Conservation (phyloP, 2,113 vertebrate genomes). For the Pica pica region DNA sequence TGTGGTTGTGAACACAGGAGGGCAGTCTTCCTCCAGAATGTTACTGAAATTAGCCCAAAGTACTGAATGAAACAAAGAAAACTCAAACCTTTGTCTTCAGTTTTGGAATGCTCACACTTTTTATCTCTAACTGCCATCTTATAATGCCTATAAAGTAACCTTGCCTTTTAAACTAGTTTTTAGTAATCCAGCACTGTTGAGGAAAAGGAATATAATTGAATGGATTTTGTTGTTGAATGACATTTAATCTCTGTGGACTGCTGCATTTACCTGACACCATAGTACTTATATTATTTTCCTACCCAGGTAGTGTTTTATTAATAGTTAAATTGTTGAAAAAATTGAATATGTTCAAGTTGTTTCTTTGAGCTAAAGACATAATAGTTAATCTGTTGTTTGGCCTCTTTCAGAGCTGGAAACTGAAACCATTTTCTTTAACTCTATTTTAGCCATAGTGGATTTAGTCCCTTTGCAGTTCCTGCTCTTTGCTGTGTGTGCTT, state of each 20-base stretch:
- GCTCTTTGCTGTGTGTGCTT: background rate
- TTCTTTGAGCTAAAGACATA: background rate
- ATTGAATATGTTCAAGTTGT: background rate
- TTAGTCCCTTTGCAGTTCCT: background rate
- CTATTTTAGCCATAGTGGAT: background rate
- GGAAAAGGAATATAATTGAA: background rate
- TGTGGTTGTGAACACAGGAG: conserved; percentile 42
- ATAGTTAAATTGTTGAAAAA: background rate
- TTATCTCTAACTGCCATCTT: background rate
- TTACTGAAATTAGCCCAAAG: background rate
- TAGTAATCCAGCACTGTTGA: background rate
- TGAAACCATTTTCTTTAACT: background rate
- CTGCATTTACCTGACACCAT: background rate
- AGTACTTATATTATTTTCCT: background rate
- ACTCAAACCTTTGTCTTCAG: conserved; percentile 20
- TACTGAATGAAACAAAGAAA: conserved; percentile 58
- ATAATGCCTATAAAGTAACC: background rate
- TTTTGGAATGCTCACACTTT: background rate
- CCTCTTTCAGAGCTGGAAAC: background rate
- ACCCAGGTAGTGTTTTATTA: background rate
- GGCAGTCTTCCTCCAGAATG: conserved; percentile 65
- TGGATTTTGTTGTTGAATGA: background rate
- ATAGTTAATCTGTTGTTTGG: background rate
- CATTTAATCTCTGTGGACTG: background rate
- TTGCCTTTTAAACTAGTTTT: background rate